Base-by-base conservation (phyloP, 35 echinoderm and acorn worm species). In the Antedon bifida region DNA sequence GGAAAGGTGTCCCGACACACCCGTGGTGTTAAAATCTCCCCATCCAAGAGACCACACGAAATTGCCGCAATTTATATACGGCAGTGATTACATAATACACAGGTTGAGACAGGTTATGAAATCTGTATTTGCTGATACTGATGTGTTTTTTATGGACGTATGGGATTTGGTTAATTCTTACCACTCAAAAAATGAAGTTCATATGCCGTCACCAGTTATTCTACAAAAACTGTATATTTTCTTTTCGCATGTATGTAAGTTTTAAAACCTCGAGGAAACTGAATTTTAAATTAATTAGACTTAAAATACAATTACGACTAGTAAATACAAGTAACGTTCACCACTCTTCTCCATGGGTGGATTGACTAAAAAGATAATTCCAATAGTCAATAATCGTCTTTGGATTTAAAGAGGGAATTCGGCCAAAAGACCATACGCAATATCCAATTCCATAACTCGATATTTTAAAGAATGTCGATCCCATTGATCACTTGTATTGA, bases 161-260 rank as follows among this genome's bases (percentile, higher is more conserved):
- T 89, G 87, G 87, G 87, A 83, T 34, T 79, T 89, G 75, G 81
- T 82, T 79, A 30, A 76, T 16, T 32, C 86, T 10, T 46, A 88
- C 34, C 86, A 75, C 29, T 0, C n/a, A 10, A 19, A 0, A 1
- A 88, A 88, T 23, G 0, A 30, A 0, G 35, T 88, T 75, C 86
- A 88, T 36, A 88, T 88, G 86, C 86, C 86, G n/a, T 0, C 8
- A 0, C 0, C 19, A 38, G 79, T 83, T 82, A 64, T 88, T 9
- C 1, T 1, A 0, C 46, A 77, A 80, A 80, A 88, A 39, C 13
- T 88, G 4, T 10, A 34, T 26, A 82, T 88, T 34, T 82, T 88
- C 34, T 44, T 88, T 7, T 32, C 51, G 16, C 74, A 79, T 35
- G 77, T 87, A 0, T 81, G 85, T 46, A n/a, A n/a, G n/a, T n/a